phyloP scores from a whole-genome alignment of 1,140 invertebrate species.

The Bombus pascuorum region DNA sequence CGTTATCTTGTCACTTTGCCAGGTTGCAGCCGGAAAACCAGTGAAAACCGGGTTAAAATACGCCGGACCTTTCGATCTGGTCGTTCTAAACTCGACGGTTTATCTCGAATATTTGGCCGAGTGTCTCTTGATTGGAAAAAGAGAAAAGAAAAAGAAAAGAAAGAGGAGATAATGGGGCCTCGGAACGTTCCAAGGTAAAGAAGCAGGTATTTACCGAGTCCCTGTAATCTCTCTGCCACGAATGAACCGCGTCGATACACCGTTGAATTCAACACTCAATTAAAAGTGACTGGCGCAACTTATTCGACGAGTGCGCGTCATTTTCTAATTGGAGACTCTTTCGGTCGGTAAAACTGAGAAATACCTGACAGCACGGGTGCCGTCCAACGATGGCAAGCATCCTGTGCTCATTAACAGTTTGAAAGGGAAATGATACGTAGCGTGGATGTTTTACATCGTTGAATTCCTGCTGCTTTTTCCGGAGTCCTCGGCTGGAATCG shows the following conservation, averaged over 20 bases:
- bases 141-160: not conserved
- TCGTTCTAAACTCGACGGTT: too few species aligned
- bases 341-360: conserved; percentile 17
- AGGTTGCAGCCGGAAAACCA: too few species aligned
- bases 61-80: conserved; percentile 10
- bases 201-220: conserved; percentile 9
- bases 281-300: conserved; percentile 38
- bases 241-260: conserved; percentile 10
- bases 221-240: not conserved
- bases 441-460: conserved; percentile 42
- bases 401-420: conserved; percentile 47
- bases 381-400: not conserved
- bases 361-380: not conserved
- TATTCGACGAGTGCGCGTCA: conserved; percentile 39
- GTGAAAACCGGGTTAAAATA: not conserved
- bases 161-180: too few species aligned
- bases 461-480: conserved; percentile 26
- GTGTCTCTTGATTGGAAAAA: not conserved
- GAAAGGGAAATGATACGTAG: conserved; percentile 52
- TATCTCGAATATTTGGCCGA: not conserved
- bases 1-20: conserved; percentile 7
- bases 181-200: not conserved
- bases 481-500: conserved; percentile 14
- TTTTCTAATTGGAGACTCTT: conserved; percentile 44
- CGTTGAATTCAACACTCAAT: conserved; percentile 22